These are phyloP conservation scores for Drosophila tani DNA, from an alignment of 1,140 invertebrate genomes.

Conservation along the genomic window DNA sequence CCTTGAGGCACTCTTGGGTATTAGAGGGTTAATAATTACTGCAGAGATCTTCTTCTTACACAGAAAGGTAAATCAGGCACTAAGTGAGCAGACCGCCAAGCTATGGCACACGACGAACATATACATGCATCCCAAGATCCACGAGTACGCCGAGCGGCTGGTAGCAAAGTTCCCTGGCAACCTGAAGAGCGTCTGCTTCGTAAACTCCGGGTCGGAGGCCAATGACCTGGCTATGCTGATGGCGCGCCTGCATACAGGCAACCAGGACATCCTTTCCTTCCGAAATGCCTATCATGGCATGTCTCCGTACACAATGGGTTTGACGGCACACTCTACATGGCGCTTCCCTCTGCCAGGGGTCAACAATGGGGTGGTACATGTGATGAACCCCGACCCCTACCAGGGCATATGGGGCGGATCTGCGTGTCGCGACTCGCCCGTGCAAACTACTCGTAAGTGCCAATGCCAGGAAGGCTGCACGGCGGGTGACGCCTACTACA, in stretches of 20 bases:
- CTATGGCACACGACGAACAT: slow-evolving; percentile 97
- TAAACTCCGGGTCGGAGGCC: slow-evolving; percentile 98
- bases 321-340: slow-evolving; percentile 93
- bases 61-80: slow-evolving; percentile 91
- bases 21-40: too few relatives aligned
- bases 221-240: slow-evolving; percentile 97
- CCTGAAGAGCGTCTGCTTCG: slow-evolving; percentile 95
- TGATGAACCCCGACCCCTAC: slow-evolving; percentile 97
- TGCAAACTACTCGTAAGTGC: slow-evolving; percentile 90
- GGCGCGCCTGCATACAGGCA: slow-evolving; percentile 93
- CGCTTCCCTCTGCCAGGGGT: slow-evolving; percentile 90
- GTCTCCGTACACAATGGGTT: slow-evolving; percentile 92
- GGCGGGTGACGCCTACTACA: slow-evolving; percentile 92
- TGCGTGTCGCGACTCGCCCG: slow-evolving; percentile 94
- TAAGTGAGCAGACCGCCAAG: slow-evolving; percentile 91
- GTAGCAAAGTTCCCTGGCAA: slow-evolving; percentile 92
- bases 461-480: slow-evolving; percentile 89
- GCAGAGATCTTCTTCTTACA: not conserved
- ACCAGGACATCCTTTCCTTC: slow-evolving; percentile 94
- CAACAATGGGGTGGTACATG: slow-evolving; percentile 93
- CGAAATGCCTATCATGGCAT: slow-evolving; percentile 96
- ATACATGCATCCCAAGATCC: slow-evolving; percentile 95
- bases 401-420: slow-evolving; percentile 95
- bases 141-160: slow-evolving; percentile 95
- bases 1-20: too few relatives aligned